Percentiles rank a stretch among this genome's conserved stretches.
Evolutionary conservation across 2,797 vertebrate species (phyloP).

Genomic region (Pseudotriccus pelzelni): DNA sequence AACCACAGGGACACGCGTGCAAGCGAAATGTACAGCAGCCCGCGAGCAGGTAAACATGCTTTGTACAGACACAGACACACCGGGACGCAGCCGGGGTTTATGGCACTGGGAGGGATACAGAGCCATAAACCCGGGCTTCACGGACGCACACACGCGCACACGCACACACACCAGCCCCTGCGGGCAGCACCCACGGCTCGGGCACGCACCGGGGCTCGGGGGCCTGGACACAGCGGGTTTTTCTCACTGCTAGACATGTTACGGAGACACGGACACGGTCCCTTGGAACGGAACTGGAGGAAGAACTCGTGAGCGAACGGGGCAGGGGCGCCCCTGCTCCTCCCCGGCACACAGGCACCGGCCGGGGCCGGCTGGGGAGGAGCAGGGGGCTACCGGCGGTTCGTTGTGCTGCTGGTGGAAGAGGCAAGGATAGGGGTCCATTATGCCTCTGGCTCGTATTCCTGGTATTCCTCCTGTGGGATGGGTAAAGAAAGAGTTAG

Average conservation of each 20-base stretch:
- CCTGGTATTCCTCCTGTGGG: conserved; percentile 90
- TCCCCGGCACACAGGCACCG: not conserved
- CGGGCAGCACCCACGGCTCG: not conserved
- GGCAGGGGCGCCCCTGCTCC: conserved; percentile 39
- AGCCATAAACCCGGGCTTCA: conserved; percentile 78
- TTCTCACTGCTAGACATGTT: conserved; percentile 82
- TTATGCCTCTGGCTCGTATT: conserved; percentile 98
- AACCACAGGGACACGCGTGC: conserved; percentile 59
- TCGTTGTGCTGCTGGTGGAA: conserved; percentile 93
- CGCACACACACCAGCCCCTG: conserved; percentile 50
- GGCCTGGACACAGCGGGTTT: not conserved
- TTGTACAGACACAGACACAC: conserved; percentile 37
- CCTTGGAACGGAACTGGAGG: conserved; percentile 73
- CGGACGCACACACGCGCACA: conserved; percentile 84
- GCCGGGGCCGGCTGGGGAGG: conserved; percentile 10
- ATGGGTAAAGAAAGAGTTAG: not conserved
- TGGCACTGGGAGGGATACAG: conserved; percentile 62
- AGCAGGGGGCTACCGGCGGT: conserved; percentile 71
- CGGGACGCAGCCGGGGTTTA: not conserved
- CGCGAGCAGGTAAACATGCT: conserved; percentile 51
- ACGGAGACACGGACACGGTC: conserved; percentile 83
- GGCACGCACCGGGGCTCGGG: not conserved
- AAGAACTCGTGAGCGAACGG: conserved; percentile 73
- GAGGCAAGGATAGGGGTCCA: conserved; percentile 75
- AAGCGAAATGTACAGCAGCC: conserved; percentile 70